Evolutionary conservation across 2,888 invertebrate species (phyloP).

Genomic region (Cantharis flavilabris): DNA sequence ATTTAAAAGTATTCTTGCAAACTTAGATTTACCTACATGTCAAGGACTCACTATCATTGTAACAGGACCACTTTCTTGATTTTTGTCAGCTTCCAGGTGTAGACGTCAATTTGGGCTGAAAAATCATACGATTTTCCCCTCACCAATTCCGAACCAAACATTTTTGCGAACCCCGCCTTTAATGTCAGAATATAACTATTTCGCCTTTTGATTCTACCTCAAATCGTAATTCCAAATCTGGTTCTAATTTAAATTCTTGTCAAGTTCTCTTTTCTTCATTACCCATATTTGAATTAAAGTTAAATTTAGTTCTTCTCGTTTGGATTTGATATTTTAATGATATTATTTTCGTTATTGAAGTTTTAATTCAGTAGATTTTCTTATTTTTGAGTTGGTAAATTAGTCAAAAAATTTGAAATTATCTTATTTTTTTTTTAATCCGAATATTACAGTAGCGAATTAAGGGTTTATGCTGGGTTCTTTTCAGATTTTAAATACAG

Average conservation of each 20-base stretch:
- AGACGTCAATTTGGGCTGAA: conserved; percentile 89
- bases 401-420: no score
- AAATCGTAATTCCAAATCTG: conserved; percentile 89
- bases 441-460: no score
- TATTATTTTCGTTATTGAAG: no score
- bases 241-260: conserved; percentile 82
- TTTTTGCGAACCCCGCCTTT: conserved; percentile 88
- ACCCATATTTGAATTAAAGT: conserved; percentile 14
- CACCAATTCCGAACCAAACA: conserved; percentile 95
- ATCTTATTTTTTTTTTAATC: no score
- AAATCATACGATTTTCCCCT: conserved; percentile 92
- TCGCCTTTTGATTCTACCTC: conserved; percentile 89
- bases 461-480: no score
- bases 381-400: no score
- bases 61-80: conserved; percentile 76
- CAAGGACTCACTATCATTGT: conserved; percentile 91
- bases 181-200: conserved; percentile 82
- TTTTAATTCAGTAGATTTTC: no score
- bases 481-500: no score
- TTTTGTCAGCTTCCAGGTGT: conserved; percentile 88
- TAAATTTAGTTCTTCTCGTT: no score
- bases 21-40: conserved; percentile 95
- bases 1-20: conserved; percentile 82
- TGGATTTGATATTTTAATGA: no score
- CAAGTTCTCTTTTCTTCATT: conserved; percentile 46